Percentiles rank a stretch among this genome's conserved stretches.
phyloP scores from a whole-genome alignment of 2,113 vertebrate species.

The Nibea albiflora region DNA sequence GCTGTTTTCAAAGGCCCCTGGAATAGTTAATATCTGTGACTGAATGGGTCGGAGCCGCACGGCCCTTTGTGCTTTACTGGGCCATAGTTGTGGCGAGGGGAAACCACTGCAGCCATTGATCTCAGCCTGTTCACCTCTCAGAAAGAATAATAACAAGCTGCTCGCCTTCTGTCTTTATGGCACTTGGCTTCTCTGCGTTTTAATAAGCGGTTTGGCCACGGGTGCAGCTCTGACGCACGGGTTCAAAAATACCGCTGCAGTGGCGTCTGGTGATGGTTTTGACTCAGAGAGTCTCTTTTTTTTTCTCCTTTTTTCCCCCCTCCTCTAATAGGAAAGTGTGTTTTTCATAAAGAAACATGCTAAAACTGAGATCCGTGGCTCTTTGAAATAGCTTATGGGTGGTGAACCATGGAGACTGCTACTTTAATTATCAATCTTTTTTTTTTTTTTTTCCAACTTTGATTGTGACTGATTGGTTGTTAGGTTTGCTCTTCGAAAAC shows the following conservation, averaged over 20 bases:
- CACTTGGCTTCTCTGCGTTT: constrained; percentile 80
- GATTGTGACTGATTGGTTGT: constrained; percentile 37
- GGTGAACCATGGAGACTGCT: constrained; percentile 60
- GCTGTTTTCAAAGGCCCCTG: constrained; percentile 76
- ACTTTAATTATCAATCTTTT: constrained; percentile 54
- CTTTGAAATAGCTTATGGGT: constrained; percentile 66
- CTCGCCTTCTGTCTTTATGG: constrained; percentile 83
- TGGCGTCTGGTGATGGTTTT: constrained; percentile 81
- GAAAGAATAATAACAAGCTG: constrained; percentile 87
- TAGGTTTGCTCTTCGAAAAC: constrained; percentile 27
- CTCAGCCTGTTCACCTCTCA: constrained; percentile 83
- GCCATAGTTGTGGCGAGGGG: constrained; percentile 81
- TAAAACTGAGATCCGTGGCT: constrained; percentile 58
- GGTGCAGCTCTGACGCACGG: constrained; percentile 75
- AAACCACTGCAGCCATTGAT: constrained; percentile 82
- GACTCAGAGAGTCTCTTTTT: constrained; percentile 60
- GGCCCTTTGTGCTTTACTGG: constrained; percentile 74
- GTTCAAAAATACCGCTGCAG: constrained; percentile 76
- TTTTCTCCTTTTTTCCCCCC: constrained; percentile 6
- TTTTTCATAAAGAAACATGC: constrained; percentile 80
- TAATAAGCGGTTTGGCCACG: constrained; percentile 84
- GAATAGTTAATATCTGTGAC: constrained; percentile 80
- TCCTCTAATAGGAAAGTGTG: constrained; percentile 72
- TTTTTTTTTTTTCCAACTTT: constrained; percentile 23
- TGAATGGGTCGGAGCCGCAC: constrained; percentile 66